Evolutionary conservation across 2,113 vertebrate species (phyloP), one percentile per base, ranked within the genome.

Genomic region (Platanista minor): DNA sequence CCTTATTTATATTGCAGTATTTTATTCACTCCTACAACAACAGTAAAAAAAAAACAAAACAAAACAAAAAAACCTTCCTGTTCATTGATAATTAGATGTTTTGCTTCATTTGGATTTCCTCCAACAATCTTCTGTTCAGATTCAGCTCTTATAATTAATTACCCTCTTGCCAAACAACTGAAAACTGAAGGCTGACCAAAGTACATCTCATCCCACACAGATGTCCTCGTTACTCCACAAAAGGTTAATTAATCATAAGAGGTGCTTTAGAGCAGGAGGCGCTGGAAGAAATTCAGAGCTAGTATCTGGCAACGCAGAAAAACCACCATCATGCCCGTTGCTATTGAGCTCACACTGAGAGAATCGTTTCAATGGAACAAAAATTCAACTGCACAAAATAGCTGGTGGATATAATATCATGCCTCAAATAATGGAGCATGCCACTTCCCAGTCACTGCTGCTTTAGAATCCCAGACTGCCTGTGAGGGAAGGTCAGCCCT

Each of bases 241-340:
- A 98, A 95, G 92, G 96, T 98, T 98, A 95, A 91, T 94, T 97
- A 97, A 86, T 86, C 95, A 69, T 92, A 96, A 97, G 92, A 98
- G 88, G 94, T 97, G 87, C 94, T 97, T 29, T 1, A 80, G 95
- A 97, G 93, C 31, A 61, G 25, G 39, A 97, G 94, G 66, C 20
- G 59, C 96, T 97, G 95, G 86, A 82, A 82, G 98, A 97, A 96
- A 90, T 80, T 80, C 97, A 95, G 97, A 91, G 93, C 0, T 59
- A 92, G 72, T 88, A 96, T 80, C 1, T 29, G 97, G 86, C 95
- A 88, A 93, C 84, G 87, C 5, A 92, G 77, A 84, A 80, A 94
- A 94, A 69, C 96, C 86, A 85, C 95, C 77, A 94, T 81, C 97
- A 75, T 61, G 81, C 92, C 95, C 0, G 0, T 87, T 94, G 95